Conservation (phyloP, 2,797 vertebrate genomes). For the Anabas testudineus region DNA sequence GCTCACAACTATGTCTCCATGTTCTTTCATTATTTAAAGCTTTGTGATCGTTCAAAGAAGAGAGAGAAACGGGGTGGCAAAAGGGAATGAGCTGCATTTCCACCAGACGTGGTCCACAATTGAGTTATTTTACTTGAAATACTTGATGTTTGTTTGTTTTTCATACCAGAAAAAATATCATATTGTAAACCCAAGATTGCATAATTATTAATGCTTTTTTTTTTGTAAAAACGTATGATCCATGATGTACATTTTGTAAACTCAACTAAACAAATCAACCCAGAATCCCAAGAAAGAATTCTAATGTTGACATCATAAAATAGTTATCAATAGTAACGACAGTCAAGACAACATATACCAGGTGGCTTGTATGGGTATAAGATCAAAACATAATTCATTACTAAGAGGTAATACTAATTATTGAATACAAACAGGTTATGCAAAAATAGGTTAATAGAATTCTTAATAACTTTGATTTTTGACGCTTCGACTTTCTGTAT, state of each 20-base stretch:
- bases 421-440: not conserved
- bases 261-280: not conserved
- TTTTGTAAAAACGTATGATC: not conserved
- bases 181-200: not conserved
- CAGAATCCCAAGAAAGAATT: not conserved
- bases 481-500: not conserved
- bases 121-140: not conserved
- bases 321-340: not conserved
- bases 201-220: not conserved
- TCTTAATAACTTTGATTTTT: not conserved
- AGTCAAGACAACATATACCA: not conserved
- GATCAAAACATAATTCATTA: not conserved
- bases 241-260: not conserved
- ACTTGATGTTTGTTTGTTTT: not conserved
- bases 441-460: not conserved
- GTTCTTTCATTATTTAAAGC: constrained; percentile 85
- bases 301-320: not conserved
- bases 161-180: not conserved
- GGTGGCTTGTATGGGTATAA: not conserved
- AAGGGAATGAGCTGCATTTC: constrained; percentile 22
- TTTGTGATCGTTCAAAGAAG: constrained; percentile 87
- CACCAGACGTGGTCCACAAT: not conserved
- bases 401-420: not conserved
- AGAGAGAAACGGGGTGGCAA: not conserved
- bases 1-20: constrained; percentile 71